phyloP scores from a whole-genome alignment of 2,888 invertebrate species.

The Drosophila prostipennis region DNA sequence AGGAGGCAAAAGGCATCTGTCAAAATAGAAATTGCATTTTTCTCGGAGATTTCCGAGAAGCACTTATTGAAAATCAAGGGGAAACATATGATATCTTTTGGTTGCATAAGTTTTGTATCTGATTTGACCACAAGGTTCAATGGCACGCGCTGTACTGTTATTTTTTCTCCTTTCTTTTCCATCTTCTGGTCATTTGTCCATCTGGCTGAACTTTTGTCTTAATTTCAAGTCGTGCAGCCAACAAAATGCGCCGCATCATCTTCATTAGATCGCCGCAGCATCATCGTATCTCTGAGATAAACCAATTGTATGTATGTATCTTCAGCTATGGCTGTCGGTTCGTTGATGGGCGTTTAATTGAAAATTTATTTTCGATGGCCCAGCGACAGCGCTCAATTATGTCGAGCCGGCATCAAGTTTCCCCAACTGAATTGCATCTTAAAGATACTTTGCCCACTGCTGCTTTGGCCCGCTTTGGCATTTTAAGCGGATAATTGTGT shows the following conservation, averaged over 20 bases:
- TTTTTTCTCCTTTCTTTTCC: conserved; percentile 6
- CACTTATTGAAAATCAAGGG: background rate
- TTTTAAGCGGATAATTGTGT: conserved; percentile 74
- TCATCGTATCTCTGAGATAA: conserved; percentile 54
- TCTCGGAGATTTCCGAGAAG: conserved; percentile 1
- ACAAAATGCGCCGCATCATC: conserved; percentile 62
- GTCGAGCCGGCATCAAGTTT: conserved; percentile 25
- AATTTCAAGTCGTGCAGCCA: conserved; percentile 50
- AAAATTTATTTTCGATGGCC: conserved; percentile 44
- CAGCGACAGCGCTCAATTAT: conserved; percentile 56
- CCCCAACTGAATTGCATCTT: conserved; percentile 63
- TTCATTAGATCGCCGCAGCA: conserved; percentile 46
- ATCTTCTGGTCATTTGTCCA: conserved; percentile 39
- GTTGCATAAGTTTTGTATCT: conserved; percentile 28
- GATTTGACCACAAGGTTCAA: conserved; percentile 54
- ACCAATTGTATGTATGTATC: conserved; percentile 56
- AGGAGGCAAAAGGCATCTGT: conserved; percentile 41
- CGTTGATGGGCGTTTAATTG: conserved; percentile 62
- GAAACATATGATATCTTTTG: background rate
- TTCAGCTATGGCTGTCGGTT: conserved; percentile 30
- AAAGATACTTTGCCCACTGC: conserved; percentile 71
- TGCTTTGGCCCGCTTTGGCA: conserved; percentile 67
- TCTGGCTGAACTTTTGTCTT: conserved; percentile 46
- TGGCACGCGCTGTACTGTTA: conserved; percentile 57
- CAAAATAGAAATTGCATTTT: conserved; percentile 32